These are phyloP conservation scores for Hermetia illucens DNA, from an alignment of 1,140 invertebrate genomes.

Conservation along the genomic window DNA sequence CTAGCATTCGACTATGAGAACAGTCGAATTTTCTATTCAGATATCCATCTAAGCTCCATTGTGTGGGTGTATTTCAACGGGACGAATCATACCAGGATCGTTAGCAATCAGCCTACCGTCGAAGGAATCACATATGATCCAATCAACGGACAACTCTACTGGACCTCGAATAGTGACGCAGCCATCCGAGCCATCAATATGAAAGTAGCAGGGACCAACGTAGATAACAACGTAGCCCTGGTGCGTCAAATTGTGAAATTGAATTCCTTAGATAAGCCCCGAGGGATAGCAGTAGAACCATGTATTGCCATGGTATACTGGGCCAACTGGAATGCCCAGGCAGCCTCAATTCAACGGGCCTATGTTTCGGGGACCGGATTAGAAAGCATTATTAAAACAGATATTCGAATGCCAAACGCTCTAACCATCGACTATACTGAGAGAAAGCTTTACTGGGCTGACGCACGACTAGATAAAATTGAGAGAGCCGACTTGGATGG, in stretches of 20 bases:
- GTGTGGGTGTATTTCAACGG: conserved; percentile 76
- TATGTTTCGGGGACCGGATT: conserved; percentile 46
- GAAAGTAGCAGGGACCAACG: conserved; percentile 20
- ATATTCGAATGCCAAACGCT: conserved; percentile 74
- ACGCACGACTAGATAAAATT: conserved; percentile 57
- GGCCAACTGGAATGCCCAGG: conserved; percentile 67
- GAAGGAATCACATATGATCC: conserved; percentile 70
- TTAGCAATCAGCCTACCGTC: conserved; percentile 61
- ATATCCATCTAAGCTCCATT: conserved; percentile 72
- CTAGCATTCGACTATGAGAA: conserved; percentile 62
- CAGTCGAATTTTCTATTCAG: conserved; percentile 67
- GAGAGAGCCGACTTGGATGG: conserved; percentile 65
- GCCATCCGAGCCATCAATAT: conserved; percentile 51
- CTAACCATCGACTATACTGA: conserved; percentile 56
- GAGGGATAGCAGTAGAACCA: conserved; percentile 69
- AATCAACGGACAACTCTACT: conserved; percentile 53
- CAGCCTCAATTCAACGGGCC: conserved; percentile 59
- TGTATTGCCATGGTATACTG: conserved; percentile 63
- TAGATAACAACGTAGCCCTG: conserved; percentile 21
- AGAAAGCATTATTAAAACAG: conserved; percentile 54
- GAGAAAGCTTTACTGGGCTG: conserved; percentile 68
- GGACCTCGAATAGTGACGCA: conserved; percentile 72
- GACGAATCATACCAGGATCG: conserved; percentile 47
- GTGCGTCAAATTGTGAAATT: conserved; percentile 53
- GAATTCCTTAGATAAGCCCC: conserved; percentile 53